These are phyloP conservation scores for Dolichallabes microphthalmus DNA, from an alignment of 2,113 vertebrate genomes.

Conservation along the genomic window DNA sequence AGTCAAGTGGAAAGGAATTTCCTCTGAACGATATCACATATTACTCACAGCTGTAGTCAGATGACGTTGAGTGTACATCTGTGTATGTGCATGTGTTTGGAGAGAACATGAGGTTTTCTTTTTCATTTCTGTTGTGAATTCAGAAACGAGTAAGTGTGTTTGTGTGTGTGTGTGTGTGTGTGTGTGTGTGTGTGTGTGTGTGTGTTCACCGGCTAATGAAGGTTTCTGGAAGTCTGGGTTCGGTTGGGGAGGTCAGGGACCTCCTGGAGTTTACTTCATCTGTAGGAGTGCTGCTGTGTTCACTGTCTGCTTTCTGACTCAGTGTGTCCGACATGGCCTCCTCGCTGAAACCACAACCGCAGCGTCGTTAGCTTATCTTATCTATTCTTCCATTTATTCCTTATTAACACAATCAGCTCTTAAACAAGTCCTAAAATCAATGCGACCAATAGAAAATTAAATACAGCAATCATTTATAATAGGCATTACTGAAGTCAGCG, in stretches of 20 bases:
- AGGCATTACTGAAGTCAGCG: not conserved
- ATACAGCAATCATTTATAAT: not conserved
- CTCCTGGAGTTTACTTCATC: constrained; percentile 70
- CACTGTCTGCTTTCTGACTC: constrained; percentile 91
- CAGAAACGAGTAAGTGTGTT: not conserved
- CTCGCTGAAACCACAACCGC: constrained; percentile 72
- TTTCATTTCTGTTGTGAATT: not conserved
- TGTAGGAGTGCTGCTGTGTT: constrained; percentile 60
- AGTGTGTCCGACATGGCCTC: constrained; percentile 89
- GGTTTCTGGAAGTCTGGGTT: constrained; percentile 80
- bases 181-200: constrained; percentile 2
- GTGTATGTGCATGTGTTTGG: too few relatives aligned
- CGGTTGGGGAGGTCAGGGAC: constrained; percentile 90
- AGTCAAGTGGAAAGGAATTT: constrained; percentile 15
- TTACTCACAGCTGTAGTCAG: constrained; percentile 13
- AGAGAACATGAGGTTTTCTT: not conserved
- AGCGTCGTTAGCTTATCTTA: not conserved
- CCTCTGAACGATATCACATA: not conserved
- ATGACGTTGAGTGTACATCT: not conserved
- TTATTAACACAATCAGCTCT: not conserved
- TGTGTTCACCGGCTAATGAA: constrained; percentile 81
- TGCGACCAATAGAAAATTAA: not conserved
- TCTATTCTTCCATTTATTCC: constrained; percentile 14
- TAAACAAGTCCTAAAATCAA: not conserved
- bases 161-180: not conserved